Conservation (phyloP, 2,888 invertebrate species). For the Harmothoe impar region DNA sequence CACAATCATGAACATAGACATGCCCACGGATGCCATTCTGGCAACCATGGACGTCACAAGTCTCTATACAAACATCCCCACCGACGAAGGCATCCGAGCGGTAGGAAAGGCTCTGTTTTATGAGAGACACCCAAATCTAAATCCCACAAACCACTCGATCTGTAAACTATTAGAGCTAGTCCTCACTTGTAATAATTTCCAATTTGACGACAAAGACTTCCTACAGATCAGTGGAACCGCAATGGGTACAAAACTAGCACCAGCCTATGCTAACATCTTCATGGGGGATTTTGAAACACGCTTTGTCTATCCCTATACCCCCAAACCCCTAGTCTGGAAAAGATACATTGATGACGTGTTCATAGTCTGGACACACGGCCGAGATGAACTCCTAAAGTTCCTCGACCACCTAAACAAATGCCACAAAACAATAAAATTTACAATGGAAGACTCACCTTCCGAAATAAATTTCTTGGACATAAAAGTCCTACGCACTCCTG, state of each 20-base stretch:
- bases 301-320: neutral
- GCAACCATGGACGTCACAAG: neutral
- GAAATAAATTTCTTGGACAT: constrained; percentile 26
- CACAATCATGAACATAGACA: neutral
- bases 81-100: neutral
- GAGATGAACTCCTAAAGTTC: neutral
- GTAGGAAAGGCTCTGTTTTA: neutral
- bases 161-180: neutral
- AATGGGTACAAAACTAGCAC: constrained; percentile 2
- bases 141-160: neutral
- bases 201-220: constrained; percentile 24
- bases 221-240: constrained; percentile 16
- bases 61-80: constrained; percentile 44
- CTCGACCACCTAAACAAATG: neutral
- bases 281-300: constrained; percentile 11
- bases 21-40: neutral
- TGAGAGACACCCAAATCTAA: neutral
- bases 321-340: neutral
- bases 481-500: neutral
- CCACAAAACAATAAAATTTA: neutral
- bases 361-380: constrained; percentile 21
- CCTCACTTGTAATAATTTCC: neutral
- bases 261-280: neutral
- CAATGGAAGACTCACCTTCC: neutral
- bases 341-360: constrained; percentile 54